Evolutionary conservation across 2,888 invertebrate genomes (phyloP).

Genomic region (Hylaea fasciaria): DNA sequence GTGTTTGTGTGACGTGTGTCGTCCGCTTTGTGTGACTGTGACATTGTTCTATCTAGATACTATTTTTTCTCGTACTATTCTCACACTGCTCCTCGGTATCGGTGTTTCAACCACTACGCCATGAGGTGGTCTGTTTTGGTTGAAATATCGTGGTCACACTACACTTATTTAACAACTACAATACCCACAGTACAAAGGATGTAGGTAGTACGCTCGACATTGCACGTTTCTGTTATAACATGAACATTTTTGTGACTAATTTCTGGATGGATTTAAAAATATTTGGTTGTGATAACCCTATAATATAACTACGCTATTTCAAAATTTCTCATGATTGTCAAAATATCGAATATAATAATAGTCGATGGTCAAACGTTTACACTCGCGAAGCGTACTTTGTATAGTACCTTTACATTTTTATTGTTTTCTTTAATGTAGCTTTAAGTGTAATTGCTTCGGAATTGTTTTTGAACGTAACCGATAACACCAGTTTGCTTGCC

Average conservation of each 20-base stretch:
- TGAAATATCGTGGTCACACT: not conserved
- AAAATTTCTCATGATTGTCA: no score
- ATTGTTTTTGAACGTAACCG: constrained; percentile 23
- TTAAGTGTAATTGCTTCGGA: constrained; percentile 44
- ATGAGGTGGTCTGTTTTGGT: no score
- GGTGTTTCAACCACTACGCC: no score
- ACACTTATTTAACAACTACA: not conserved
- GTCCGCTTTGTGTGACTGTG: constrained; percentile 7
- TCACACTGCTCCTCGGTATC: constrained; percentile 4
- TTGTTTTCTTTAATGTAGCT: constrained; percentile 39
- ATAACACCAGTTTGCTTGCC: constrained; percentile 13
- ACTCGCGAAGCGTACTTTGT: no score
- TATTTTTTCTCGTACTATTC: constrained; percentile 7
- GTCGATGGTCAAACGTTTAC: no score
- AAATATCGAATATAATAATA: no score
- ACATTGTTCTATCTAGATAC: not conserved
- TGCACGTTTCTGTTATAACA: not conserved
- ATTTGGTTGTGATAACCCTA: no score
- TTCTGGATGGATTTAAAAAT: no score
- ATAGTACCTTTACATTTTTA: not conserved
- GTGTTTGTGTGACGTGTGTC: constrained; percentile 3
- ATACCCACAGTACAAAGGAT: not conserved
- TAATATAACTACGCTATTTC: no score
- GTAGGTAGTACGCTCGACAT: not conserved
- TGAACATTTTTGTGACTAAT: constrained; percentile 1